phyloP scores from a whole-genome alignment of 2,888 invertebrate genomes.

The Crematogaster levior region DNA sequence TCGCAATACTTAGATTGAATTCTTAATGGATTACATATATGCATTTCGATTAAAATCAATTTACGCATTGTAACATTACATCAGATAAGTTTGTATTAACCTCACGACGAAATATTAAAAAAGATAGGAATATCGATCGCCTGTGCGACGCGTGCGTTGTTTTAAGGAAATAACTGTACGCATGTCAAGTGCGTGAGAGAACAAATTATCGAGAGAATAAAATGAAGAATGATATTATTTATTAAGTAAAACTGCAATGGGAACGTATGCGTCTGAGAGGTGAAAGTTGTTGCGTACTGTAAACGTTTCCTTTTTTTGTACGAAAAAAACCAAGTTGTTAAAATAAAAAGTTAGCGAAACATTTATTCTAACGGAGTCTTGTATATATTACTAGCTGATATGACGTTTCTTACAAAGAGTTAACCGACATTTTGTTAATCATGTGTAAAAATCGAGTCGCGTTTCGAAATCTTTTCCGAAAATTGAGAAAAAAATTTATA shows the following conservation, averaged over 20 bases:
- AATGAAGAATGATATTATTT: slow-evolving; percentile 41
- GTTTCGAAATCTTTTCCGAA: neutral
- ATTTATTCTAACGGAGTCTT: slow-evolving; percentile 9
- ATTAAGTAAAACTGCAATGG: slow-evolving; percentile 30
- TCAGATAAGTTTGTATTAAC: neutral
- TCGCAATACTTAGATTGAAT: neutral
- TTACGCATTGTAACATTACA: neutral
- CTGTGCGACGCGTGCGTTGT: slow-evolving; percentile 20
- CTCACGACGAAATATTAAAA: neutral
- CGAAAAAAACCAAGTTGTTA: slow-evolving; percentile 66
- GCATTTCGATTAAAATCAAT: slow-evolving; percentile 11
- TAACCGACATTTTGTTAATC: neutral
- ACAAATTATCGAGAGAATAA: slow-evolving; percentile 23
- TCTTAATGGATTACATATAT: neutral
- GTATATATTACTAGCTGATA: neutral
- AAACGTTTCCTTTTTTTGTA: slow-evolving; percentile 69
- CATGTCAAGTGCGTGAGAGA: slow-evolving; percentile 23
- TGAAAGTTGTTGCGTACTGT: slow-evolving; percentile 61
- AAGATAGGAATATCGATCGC: neutral
- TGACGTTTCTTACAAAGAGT: slow-evolving; percentile 1
- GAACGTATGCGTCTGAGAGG: slow-evolving; percentile 48
- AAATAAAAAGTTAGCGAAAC: slow-evolving; percentile 66
- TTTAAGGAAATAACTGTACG: slow-evolving; percentile 29
- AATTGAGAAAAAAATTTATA: neutral
- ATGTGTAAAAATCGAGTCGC: neutral